phyloP scores from a whole-genome alignment of 2,888 invertebrate genomes.

The Euproctis similis region DNA sequence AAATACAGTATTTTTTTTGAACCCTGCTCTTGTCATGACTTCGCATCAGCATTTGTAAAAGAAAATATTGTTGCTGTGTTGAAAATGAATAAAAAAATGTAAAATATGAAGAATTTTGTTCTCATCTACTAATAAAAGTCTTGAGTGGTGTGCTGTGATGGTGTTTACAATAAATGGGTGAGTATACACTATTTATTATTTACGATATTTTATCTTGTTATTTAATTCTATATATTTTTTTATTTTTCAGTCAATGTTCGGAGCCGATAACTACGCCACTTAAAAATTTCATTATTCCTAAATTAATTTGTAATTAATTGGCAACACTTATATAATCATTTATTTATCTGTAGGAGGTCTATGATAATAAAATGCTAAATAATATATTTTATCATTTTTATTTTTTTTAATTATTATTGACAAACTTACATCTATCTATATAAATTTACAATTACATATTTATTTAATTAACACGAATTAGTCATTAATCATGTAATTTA shows the following conservation, averaged over 20 bases:
- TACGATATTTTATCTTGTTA: slow-evolving; percentile 3
- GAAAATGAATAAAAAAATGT: too few species aligned
- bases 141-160: slow-evolving; percentile 14
- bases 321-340: too few species aligned
- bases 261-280: slow-evolving; percentile 59
- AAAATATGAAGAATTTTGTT: too few species aligned
- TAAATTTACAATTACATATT: slow-evolving; percentile 26
- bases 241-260: slow-evolving; percentile 65
- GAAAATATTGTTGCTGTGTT: slow-evolving; percentile 11
- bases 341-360: slow-evolving; percentile 6
- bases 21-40: slow-evolving; percentile 12
- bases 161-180: slow-evolving; percentile 11
- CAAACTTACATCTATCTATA: slow-evolving; percentile 35
- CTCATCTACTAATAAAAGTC: slow-evolving; percentile 9
- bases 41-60: slow-evolving; percentile 6
- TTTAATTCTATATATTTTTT: slow-evolving; percentile 23
- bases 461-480: slow-evolving; percentile 25
- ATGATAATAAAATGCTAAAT: slow-evolving; percentile 28
- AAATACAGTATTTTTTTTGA: slow-evolving; percentile 11
- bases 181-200: slow-evolving; percentile 10
- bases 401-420: slow-evolving; percentile 42
- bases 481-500: too few species aligned
- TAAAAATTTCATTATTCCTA: slow-evolving; percentile 24
- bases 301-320: slow-evolving; percentile 12
- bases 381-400: slow-evolving; percentile 25